Evolutionary conservation across 2,888 invertebrate species (phyloP), one percentile per base, ranked within the genome.

Genomic region (Ypsolopha scabrella): DNA sequence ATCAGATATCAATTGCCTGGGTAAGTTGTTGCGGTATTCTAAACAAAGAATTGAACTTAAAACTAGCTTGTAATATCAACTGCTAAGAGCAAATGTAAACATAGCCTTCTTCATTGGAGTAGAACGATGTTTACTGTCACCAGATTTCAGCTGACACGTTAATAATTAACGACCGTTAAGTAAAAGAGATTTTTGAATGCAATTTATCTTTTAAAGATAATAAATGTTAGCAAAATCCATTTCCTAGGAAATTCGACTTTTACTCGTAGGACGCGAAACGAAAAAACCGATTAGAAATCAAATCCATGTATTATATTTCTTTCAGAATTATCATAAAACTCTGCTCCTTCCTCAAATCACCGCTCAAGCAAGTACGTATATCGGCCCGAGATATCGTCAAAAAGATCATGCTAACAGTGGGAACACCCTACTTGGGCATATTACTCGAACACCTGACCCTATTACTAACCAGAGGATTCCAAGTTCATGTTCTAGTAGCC

Each of bases 401-500:
- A 60, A 94, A 96, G 75, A 94, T 98, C 34, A 93, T 97, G 91
- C 67, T 90, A 0, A 90, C 94, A 0, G 87, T 99, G 7, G 98
- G 98, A 0, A 91, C 96, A 0, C 79, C 89, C 11, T 96, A 96
- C 74, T 85, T 99, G 55, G 88, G 90, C 7, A 86, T 92, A 61
- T 77, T 98, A 24, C 74, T 98, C 9, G 90, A 90, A 54, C 96
- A 97, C 75, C 89, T 99, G 71, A 91, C 92, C 38, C 82, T 93
- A 6, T 78, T 95, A 14, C 83, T 99, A 51, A 94, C 92, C 0
- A 90, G 93, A 67, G 99, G 99, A 9, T 99, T 94, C 70, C 97
- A 98, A 87, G 91, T 96, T 1, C 98, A 99, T 65, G 98, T 99
- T 0, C 81, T 99, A 51, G 94, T 94, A 3, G 96, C 92, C 55